Evolutionary conservation across 35 echinoderm and acorn worm genomes (phyloP), one percentile per base, ranked within the genome.

Genomic region (Lytechinus pictus): DNA sequence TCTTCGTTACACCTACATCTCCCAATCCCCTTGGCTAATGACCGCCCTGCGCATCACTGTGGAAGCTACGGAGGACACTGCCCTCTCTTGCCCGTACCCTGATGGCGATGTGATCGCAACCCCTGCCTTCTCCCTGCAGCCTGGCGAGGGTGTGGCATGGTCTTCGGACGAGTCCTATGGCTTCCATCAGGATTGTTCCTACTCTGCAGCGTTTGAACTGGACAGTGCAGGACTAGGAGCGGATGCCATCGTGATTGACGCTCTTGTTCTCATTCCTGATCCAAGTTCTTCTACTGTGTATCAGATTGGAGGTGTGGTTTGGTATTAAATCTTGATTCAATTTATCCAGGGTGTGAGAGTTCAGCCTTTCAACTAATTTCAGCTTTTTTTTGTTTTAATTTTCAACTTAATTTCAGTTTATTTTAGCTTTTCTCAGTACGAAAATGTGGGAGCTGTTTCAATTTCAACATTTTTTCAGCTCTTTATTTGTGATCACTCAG

Each of bases 1-100:
- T 3, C 60, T 99, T 27, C 95, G 96, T 61, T 99, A 99, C 57
- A 89, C 98, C 52, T 97, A 99, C 71, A 5, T 27, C 54, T 97
- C 96, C 53, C 28, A 54, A 21, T 66, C 72, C 0, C 89, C 92
- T 2, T 99, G 95, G 98, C 58, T 54, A 0, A 94, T 52, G 54
- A 94, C 94, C 0, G 72, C 55, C 28, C 89, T 99, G 8, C 94
- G 58, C 51, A 55, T 99, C 10, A 60, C 57, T 9, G 79, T 91
- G 2, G 91, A 86, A 92, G 94, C 93, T 54, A 61, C 97, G 27
- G 94, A 54, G 61, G 51, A 24, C 52, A 94, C 94, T 24, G 57
- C 52, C 24, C 52, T 28, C 8, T 55, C 54, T 44, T 97, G 96
- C 86, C 94, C 94, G 10, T 19, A 55, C 61, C 52, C 89, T 54